Conservation (phyloP, 2,888 invertebrate genomes). For the Homarus gammarus region DNA sequence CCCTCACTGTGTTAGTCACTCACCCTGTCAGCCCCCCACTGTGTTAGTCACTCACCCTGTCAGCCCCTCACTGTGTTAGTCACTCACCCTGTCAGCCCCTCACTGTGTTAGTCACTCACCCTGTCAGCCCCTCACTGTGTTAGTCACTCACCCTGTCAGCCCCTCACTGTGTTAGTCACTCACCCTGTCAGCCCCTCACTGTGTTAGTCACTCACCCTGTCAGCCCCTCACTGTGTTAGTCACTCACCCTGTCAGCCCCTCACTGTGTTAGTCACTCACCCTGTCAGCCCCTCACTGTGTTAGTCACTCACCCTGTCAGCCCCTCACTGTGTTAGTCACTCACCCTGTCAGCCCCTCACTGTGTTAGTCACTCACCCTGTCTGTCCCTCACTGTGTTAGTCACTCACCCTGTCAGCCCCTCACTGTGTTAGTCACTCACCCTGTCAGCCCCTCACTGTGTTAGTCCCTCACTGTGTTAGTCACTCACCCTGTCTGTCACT, state of each 20-base stretch:
- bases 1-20: background rate
- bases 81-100: background rate
- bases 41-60: slow-evolving; percentile 81
- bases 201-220: background rate
- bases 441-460: background rate
- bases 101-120: background rate
- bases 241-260: background rate
- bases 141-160: background rate
- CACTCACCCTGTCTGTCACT: background rate
- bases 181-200: background rate
- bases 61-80: too few species aligned
- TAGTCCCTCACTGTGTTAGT: too few species aligned
- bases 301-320: background rate
- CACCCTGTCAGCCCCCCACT: background rate
- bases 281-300: background rate
- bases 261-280: background rate
- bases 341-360: background rate
- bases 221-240: background rate
- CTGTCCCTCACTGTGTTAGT: too few species aligned
- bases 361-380: background rate
- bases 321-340: background rate
- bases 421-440: background rate
- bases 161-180: background rate
- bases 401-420: background rate
- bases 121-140: background rate